Evolutionary conservation across 2,113 vertebrate genomes (phyloP).

Genomic region (Caranx melampygus): DNA sequence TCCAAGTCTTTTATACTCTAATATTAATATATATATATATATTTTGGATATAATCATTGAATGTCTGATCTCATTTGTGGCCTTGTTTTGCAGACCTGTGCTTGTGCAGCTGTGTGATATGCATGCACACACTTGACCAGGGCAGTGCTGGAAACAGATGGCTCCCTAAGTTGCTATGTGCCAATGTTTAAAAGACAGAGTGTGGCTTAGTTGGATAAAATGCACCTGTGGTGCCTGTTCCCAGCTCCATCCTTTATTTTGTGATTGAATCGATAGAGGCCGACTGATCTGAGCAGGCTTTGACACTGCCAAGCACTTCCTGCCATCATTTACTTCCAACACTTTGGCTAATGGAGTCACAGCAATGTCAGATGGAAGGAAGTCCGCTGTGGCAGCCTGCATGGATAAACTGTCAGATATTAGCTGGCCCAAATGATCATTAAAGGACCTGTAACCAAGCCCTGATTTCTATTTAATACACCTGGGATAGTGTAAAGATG

Average conservation of each 20-base stretch:
- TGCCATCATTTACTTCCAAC: slow-evolving; percentile 77
- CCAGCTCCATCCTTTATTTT: slow-evolving; percentile 71
- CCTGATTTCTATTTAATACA: slow-evolving; percentile 76
- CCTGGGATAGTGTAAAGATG: slow-evolving; percentile 56
- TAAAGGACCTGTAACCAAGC: slow-evolving; percentile 51
- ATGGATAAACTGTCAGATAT: slow-evolving; percentile 73
- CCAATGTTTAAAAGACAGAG: slow-evolving; percentile 72
- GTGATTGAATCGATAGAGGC: slow-evolving; percentile 77
- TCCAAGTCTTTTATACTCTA: not conserved
- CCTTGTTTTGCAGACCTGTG: not conserved
- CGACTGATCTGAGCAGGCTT: slow-evolving; percentile 59
- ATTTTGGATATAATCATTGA: not conserved
- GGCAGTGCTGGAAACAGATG: slow-evolving; percentile 40
- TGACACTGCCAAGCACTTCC: slow-evolving; percentile 72
- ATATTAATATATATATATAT: not conserved
- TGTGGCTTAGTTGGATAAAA: slow-evolving; percentile 68
- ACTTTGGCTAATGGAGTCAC: slow-evolving; percentile 81
- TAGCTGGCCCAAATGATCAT: slow-evolving; percentile 66
- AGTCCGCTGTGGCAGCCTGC: slow-evolving; percentile 67
- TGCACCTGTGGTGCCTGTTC: slow-evolving; percentile 65
- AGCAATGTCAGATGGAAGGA: slow-evolving; percentile 76
- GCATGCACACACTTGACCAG: slow-evolving; percentile 24
- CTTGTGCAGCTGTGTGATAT: slow-evolving; percentile 5
- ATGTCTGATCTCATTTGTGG: slow-evolving; percentile 12
- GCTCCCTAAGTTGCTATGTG: slow-evolving; percentile 46